Evolutionary conservation across 1,140 invertebrate genomes (phyloP).

Genomic region (Hyphantria cunea): DNA sequence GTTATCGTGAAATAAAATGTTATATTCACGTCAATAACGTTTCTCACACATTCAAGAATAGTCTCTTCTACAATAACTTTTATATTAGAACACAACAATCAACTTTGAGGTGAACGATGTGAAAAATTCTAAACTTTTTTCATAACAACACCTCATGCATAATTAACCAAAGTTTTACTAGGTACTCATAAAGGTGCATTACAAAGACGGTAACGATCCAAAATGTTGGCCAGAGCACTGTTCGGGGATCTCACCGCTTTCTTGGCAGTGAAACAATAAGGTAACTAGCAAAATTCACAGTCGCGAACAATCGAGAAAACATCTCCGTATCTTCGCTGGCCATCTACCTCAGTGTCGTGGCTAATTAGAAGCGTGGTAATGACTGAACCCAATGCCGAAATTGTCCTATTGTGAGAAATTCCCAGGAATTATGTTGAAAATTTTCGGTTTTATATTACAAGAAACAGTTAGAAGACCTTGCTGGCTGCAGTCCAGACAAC

Average conservation of each 20-base stretch:
- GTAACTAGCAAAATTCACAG: conserved; percentile 29
- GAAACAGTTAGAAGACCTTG: conserved; percentile 22
- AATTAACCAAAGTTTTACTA: conserved; percentile 19
- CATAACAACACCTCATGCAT: conserved; percentile 5
- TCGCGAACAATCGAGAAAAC: conserved; percentile 48
- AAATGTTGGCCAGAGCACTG: conserved; percentile 18
- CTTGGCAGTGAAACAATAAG: conserved; percentile 14
- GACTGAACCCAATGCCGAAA: conserved; percentile 39
- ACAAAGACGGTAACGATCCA: conserved; percentile 18
- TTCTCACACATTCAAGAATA: too few relatives aligned
- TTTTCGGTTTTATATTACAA: conserved; percentile 15
- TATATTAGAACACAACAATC: not conserved
- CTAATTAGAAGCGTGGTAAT: conserved; percentile 41
- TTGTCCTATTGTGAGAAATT: conserved; percentile 36
- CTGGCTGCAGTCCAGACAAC: conserved; percentile 2
- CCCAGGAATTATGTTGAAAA: conserved; percentile 30
- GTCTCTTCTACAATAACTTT: too few relatives aligned
- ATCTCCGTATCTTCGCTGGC: conserved; percentile 38
- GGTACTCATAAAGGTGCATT: conserved; percentile 1
- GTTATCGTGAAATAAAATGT: too few relatives aligned
- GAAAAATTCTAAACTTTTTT: conserved; percentile 5
- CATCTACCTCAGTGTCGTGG: conserved; percentile 45
- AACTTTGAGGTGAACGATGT: conserved; percentile 2
- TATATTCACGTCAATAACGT: too few relatives aligned
- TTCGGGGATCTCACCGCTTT: conserved; percentile 22